These are phyloP conservation scores for Hippocampus abdominalis DNA, from an alignment of 2,113 vertebrate species.

Conservation along the genomic window DNA sequence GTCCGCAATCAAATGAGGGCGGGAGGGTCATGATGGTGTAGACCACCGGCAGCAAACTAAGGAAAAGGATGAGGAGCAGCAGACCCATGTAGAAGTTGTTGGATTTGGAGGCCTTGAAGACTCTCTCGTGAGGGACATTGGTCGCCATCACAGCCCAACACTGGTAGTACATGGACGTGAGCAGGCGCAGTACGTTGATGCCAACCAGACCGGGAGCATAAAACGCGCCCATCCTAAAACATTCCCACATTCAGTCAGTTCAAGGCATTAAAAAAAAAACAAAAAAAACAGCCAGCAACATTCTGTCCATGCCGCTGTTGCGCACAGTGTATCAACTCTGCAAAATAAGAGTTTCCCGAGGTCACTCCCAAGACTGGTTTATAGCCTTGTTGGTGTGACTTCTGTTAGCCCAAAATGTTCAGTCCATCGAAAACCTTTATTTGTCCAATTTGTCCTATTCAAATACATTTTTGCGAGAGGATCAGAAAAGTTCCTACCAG, in stretches of 20 bases:
- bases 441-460: neutral
- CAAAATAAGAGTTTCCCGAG: neutral
- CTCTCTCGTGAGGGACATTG: constrained; percentile 91
- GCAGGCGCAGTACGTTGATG: constrained; percentile 92
- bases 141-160: constrained; percentile 98
- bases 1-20: constrained; percentile 94
- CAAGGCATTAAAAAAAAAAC: neutral
- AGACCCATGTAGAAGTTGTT: constrained; percentile 99
- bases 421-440: neutral
- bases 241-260: neutral
- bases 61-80: constrained; percentile 91
- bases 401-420: neutral
- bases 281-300: neutral
- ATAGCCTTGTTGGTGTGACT: neutral
- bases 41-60: constrained; percentile 92
- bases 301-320: neutral
- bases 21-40: constrained; percentile 96
- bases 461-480: no score
- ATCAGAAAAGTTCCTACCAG: constrained; percentile 76
- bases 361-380: neutral
- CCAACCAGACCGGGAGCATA: constrained; percentile 94
- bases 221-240: constrained; percentile 90
- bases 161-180: constrained; percentile 98
- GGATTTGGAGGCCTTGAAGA: constrained; percentile 98
- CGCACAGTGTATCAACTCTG: no score